Base-by-base conservation (phyloP, 2,113 vertebrate species). In the Toxotes chatareus region DNA sequence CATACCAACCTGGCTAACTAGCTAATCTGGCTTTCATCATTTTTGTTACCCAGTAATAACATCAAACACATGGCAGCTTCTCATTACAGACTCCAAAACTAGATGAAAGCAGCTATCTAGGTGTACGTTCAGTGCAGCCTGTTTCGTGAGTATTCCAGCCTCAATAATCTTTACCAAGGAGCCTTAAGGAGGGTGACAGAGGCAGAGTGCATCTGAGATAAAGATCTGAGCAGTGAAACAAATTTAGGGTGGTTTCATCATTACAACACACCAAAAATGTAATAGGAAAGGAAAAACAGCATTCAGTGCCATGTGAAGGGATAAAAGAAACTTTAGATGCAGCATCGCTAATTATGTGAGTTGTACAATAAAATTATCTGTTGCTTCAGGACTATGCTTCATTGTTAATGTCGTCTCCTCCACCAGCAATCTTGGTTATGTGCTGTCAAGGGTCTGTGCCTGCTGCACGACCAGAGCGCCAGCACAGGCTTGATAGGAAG, bases 401-500 rank as follows among this genome's bases (percentile, higher is more conserved):
- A 80, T 64, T 77, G 51, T 59, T 84, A 82, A 76, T 82, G 77
- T 53, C 10, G 55, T 82, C 72, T 90, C 51, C 78, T 70, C 62
- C 53, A 64, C 62, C 75, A 85, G 74, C 60, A 82, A 70, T 88
- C 84, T 79, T 69, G 76, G 56, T 85, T 82, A 79, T 79, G 68
- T 38, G 89, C 80, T 83, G 86, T 90, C 83, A 74, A 63, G 78
- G 82, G 84, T 83, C 83, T 92, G 80, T 57, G 11, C 67, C 77
- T 84, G 88, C 83, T 79, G 85, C 83, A 80, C 55, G 44, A 80
- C 79, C 89, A 87, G 73, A 86, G 82, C 86, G 56, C 65, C 82
- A 53, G 85, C 86, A 19, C 72, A 40, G 64, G 74, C 84, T 86
- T 79, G 66, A 88, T 87, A 31, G 79, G 79, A 90, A 87, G 84